These are phyloP conservation scores for Ctenochaetus hawaiiensis DNA, from an alignment of 2,797 vertebrate species.

Conservation along the genomic window DNA sequence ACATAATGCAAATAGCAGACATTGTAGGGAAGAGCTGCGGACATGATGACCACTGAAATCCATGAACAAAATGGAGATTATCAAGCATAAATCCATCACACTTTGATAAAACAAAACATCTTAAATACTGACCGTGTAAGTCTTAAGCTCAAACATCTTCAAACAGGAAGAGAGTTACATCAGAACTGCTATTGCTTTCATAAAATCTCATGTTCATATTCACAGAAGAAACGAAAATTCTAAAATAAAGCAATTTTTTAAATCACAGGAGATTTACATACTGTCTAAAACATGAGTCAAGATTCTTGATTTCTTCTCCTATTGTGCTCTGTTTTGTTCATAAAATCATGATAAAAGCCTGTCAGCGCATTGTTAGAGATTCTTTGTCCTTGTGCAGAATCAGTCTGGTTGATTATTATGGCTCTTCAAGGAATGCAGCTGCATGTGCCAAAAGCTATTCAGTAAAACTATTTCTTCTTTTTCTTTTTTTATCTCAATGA, in stretches of 20 bases:
- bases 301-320: conserved; percentile 14
- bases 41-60: conserved; percentile 13
- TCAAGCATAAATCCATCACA: conserved; percentile 14
- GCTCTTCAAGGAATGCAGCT: conserved; percentile 17
- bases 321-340: conserved; percentile 45
- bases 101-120: conserved; percentile 20
- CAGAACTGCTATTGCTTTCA: conserved; percentile 40
- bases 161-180: conserved; percentile 44
- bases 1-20: conserved; percentile 30
- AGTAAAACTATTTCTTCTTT: conserved; percentile 3
- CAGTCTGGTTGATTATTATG: conserved; percentile 13
- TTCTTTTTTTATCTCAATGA: conserved; percentile 7
- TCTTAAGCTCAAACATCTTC: conserved; percentile 25
- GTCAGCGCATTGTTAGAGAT: conserved; percentile 12
- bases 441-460: conserved; percentile 1
- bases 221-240: conserved; percentile 1
- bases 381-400: conserved; percentile 16
- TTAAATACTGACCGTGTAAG: conserved; percentile 2
- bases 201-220: conserved; percentile 36
- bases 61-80: conserved; percentile 23
- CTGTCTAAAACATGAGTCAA: conserved; percentile 28
- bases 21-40: conserved; percentile 25
- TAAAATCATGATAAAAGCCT: conserved; percentile 32
- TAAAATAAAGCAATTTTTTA: conserved; percentile 8
- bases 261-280: conserved; percentile 25